Percentiles rank a stretch among this genome's conserved stretches.
Evolutionary conservation across 2,888 invertebrate species (phyloP).

Genomic region (Protonemura montana): DNA sequence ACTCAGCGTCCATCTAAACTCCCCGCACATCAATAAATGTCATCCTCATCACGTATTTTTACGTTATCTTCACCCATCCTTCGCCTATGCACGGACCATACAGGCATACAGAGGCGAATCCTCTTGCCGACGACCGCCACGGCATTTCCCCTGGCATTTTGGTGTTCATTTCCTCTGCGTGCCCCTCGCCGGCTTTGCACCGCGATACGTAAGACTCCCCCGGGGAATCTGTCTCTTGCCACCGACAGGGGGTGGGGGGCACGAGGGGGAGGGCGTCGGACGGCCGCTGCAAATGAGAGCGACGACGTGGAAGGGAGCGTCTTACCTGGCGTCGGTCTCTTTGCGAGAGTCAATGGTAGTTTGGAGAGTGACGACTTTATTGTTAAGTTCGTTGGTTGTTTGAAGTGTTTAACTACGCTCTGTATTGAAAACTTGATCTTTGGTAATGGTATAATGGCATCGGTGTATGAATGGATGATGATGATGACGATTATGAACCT

Average conservation of each 20-base stretch:
- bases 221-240: conserved; percentile 1
- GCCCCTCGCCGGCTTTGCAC: conserved; percentile 7
- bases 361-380: too few relatives aligned
- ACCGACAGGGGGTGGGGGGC: neutral
- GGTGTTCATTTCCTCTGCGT: conserved; percentile 41
- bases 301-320: conserved; percentile 20
- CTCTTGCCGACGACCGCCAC: too few relatives aligned
- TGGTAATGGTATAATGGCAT: too few relatives aligned
- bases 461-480: too few relatives aligned
- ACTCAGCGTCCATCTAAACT: neutral
- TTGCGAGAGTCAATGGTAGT: too few relatives aligned
- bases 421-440: too few relatives aligned
- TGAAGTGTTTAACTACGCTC: too few relatives aligned
- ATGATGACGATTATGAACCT: too few relatives aligned
- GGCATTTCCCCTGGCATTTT: conserved; percentile 41
- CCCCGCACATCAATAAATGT: neutral
- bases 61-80: neutral
- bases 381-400: too few relatives aligned
- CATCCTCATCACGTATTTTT: neutral
- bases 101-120: too few relatives aligned
- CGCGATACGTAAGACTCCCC: neutral
- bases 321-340: conserved; percentile 8
- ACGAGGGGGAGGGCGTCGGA: conserved; percentile 13
- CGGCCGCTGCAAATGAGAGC: conserved; percentile 38
- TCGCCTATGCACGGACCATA: neutral